phyloP scores from a whole-genome alignment of 2,888 invertebrate species.

The Anagyrus pseudococci region DNA sequence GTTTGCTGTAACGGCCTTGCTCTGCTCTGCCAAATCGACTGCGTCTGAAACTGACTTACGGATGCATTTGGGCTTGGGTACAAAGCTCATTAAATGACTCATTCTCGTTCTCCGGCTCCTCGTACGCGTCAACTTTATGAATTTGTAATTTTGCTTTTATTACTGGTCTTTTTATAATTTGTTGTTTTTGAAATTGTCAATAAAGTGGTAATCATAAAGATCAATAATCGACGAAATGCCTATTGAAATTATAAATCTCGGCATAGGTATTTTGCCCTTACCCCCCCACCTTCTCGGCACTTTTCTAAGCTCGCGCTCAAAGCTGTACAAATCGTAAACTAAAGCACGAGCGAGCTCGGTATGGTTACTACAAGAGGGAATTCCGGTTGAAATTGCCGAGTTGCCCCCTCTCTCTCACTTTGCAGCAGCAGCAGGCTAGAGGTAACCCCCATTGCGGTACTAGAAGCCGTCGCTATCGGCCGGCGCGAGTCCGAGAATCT shows the following conservation, averaged over 20 bases:
- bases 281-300: too few species aligned
- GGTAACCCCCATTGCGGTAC: constrained; percentile 40
- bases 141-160: too few species aligned
- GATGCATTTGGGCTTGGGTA: constrained; percentile 26
- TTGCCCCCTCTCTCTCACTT: background rate
- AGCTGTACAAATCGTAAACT: background rate
- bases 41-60: constrained; percentile 8
- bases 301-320: too few species aligned
- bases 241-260: too few species aligned
- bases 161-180: too few species aligned
- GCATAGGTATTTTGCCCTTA: too few species aligned
- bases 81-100: constrained; percentile 21
- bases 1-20: constrained; percentile 30
- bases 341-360: background rate
- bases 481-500: constrained; percentile 42
- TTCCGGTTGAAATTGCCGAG: constrained; percentile 29
- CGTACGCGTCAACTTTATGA: background rate
- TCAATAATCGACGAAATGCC: too few species aligned
- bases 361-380: constrained; percentile 17
- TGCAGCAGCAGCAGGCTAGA: background rate
- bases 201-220: too few species aligned
- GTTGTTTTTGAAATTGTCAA: too few species aligned
- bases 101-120: constrained; percentile 1
- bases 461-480: constrained; percentile 30
- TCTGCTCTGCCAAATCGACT: constrained; percentile 34